A percentile compares a stretch with the other conserved stretches of the same genome.
Evolutionary conservation across 23 tunicate genomes (phyloP).

Genomic region (Diplosoma virens): DNA sequence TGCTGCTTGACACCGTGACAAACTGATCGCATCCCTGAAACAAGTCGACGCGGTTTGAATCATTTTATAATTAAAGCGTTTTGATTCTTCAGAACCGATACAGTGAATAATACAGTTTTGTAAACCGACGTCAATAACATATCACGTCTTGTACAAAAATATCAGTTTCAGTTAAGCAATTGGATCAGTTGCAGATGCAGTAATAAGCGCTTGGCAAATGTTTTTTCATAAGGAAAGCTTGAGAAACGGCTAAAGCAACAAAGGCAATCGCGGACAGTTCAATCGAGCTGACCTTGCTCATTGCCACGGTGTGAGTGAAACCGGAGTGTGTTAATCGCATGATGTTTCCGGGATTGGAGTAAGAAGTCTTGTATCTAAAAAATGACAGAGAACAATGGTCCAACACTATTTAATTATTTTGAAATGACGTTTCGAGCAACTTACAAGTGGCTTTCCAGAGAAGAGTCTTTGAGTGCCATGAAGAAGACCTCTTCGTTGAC

Average conservation of each 20-base stretch:
- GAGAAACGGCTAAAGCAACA: too few relatives aligned
- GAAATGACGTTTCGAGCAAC: slow-evolving; percentile 9
- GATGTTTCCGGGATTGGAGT: slow-evolving; percentile 27
- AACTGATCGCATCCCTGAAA: slow-evolving; percentile 64
- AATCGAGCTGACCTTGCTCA: slow-evolving; percentile 45
- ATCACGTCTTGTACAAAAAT: too few relatives aligned
- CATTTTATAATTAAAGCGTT: too few relatives aligned
- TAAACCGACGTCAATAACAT: too few relatives aligned
- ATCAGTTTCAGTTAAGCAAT: not conserved
- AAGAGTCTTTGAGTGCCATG: slow-evolving; percentile 80
- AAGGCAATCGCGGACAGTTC: not conserved
- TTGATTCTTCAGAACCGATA: too few relatives aligned
- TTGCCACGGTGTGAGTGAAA: slow-evolving; percentile 53
- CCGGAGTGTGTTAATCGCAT: slow-evolving; percentile 57
- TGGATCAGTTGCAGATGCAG: not conserved
- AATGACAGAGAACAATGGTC: not conserved
- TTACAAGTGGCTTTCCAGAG: slow-evolving; percentile 82
- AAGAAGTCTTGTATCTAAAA: slow-evolving; percentile 60
- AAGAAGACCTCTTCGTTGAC: slow-evolving; percentile 69
- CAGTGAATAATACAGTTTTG: too few relatives aligned
- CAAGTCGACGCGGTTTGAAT: too few relatives aligned
- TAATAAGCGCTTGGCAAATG: too few relatives aligned
- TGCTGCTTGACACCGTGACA: slow-evolving; percentile 79
- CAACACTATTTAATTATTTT: not conserved
- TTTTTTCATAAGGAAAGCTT: too few relatives aligned